phyloP scores from a whole-genome alignment of 1,140 invertebrate genomes.

The Proales similis region DNA sequence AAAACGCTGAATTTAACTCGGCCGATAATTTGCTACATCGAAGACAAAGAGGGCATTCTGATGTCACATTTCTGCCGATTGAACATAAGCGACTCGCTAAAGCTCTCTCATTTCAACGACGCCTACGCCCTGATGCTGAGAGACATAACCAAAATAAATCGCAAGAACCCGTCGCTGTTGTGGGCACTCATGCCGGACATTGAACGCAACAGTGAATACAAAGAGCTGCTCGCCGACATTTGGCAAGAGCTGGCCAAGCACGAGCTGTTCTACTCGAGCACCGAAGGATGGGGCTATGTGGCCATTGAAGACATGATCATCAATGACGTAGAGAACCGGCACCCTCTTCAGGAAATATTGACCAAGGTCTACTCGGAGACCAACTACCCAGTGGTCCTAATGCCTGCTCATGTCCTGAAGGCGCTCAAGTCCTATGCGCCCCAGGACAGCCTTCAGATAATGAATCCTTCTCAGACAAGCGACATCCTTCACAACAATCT shows the following conservation, averaged over 20 bases:
- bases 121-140: conserved; percentile 32
- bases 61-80: conserved; percentile 36
- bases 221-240: conserved; percentile 23
- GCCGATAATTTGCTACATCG: conserved; percentile 32
- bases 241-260: conserved; percentile 37
- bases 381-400: conserved; percentile 30
- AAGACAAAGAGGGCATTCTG: conserved; percentile 34
- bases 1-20: conserved; percentile 27
- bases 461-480: conserved; percentile 27
- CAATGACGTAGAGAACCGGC: conserved; percentile 19
- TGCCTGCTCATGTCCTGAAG: conserved; percentile 32
- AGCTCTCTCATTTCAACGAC: conserved; percentile 28
- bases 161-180: conserved; percentile 10
- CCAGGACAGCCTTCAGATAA: conserved; percentile 30
- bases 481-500: conserved; percentile 30
- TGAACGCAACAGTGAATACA: conserved; percentile 6
- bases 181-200: conserved; percentile 36
- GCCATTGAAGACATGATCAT: conserved; percentile 38
- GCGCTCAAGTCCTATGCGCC: conserved; percentile 7
- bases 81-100: conserved; percentile 22
- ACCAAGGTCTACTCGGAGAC: conserved; percentile 32
- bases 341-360: conserved; percentile 18
- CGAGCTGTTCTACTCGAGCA: conserved; percentile 31
- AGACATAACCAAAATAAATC: conserved; percentile 35
- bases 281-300: conserved; percentile 38